Base-by-base conservation (phyloP, 2,888 invertebrate genomes). In the Ophioninae sp. region DNA sequence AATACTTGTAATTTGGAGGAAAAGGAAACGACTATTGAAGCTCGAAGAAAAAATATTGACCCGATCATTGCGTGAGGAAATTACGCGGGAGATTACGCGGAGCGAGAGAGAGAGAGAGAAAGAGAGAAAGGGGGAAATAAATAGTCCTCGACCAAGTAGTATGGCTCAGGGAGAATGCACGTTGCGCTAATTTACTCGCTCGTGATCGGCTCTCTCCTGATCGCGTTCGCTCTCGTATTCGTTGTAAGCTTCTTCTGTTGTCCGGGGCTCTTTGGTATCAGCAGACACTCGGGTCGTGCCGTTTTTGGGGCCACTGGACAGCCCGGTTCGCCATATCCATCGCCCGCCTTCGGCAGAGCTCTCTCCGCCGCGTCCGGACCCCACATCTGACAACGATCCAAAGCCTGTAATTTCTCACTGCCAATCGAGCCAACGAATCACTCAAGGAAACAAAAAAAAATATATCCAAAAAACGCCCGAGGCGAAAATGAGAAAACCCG, bases 171-270 rank as follows among this genome's bases (percentile, higher is more conserved):
- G 10, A 84, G 82, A 82, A 87, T 87, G 86, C 81, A 83, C 80
- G 75, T 82, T 73, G 85, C 86, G n/a, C 44, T 86, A 73, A 82
- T 87, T 77, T 87, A 87, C 79, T 79, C 81, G 56, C 82, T 87
- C 65, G 83, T 87, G 81, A 86, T 87, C 84, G 86, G 85, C 23
- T 64, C 61, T 44, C 75, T 86, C 62, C 83, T 87, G 39, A 64
- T 83, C 39, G n/a, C 69, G 44, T 85, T 84, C 73, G 41, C 79
- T 20, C 56, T 86, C 69, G 67, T 86, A 79, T 87, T 86, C 72
- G 56, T 72, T 73, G 50, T 70, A 68, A 77, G 85, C 68, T 82
- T 85, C 57, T 79, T 82, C 74, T 85, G 79, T 65, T 86, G 86
- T 70, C 87, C 87, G 10, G 67, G 75, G 57, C 68, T 86, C 76